Conservation (phyloP, 2,113 vertebrate genomes). For the Eurypyga helias region DNA sequence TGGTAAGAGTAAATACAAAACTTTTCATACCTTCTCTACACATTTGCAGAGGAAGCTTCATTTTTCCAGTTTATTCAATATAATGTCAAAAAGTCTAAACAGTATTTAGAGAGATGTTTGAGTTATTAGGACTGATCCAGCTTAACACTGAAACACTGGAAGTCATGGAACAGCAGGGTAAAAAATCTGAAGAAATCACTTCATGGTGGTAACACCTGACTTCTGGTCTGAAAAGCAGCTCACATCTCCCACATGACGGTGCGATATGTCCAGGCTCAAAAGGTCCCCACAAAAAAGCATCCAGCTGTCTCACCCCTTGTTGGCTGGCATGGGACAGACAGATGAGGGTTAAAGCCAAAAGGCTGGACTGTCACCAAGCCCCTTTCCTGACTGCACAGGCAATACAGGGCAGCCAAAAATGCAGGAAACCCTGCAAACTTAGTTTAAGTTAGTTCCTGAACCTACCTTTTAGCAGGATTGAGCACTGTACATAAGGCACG, state of each 20-base stretch:
- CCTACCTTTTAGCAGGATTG: background rate
- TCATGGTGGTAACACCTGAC: background rate
- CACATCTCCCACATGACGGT: background rate
- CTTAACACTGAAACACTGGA: background rate
- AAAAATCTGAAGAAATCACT: background rate
- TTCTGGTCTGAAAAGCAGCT: background rate
- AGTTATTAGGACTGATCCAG: background rate
- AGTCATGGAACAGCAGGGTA: background rate
- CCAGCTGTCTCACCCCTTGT: background rate
- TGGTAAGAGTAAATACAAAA: background rate
- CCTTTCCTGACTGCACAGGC: background rate
- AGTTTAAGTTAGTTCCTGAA: background rate
- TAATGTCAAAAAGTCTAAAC: background rate
- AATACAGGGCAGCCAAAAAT: background rate
- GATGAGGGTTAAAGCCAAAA: background rate
- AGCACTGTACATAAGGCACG: background rate
- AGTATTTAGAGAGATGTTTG: background rate
- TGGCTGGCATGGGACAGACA: background rate
- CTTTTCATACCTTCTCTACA: background rate
- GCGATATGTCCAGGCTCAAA: background rate
- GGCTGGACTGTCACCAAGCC: background rate
- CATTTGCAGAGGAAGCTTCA: background rate
- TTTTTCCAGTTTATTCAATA: background rate
- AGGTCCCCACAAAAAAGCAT: background rate
- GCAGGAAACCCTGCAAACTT: background rate